phyloP scores from a whole-genome alignment of 2,888 invertebrate species.

The Lobophora halterata region DNA sequence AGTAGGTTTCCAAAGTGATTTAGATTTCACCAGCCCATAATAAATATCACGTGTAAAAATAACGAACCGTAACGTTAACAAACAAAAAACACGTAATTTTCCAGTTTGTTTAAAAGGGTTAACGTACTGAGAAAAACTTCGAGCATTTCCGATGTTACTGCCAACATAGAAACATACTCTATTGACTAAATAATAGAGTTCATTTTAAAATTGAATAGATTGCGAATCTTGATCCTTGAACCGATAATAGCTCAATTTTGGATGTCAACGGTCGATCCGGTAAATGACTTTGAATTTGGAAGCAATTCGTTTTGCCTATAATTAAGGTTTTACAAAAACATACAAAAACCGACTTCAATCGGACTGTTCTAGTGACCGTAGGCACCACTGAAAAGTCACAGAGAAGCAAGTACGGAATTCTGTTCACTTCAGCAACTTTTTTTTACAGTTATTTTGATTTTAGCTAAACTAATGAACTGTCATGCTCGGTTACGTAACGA shows the following conservation, averaged over 20 bases:
- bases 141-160: constrained; percentile 38
- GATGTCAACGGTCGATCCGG: constrained; percentile 26
- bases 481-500: no score
- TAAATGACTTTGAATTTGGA: constrained; percentile 19
- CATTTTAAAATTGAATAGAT: constrained; percentile 1
- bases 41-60: constrained; percentile 10
- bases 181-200: constrained; percentile 3
- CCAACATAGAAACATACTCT: background rate
- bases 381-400: no score
- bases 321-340: no score
- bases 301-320: constrained; percentile 21
- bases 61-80: constrained; percentile 21
- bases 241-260: constrained; percentile 18
- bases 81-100: constrained; percentile 23
- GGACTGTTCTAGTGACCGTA: no score
- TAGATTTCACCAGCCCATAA: no score
- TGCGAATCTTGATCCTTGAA: constrained; percentile 24
- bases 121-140: constrained; percentile 41
- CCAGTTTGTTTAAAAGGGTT: constrained; percentile 32
- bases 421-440: no score
- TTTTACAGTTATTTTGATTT: no score
- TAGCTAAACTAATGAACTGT: no score
- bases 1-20: no score
- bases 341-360: no score
- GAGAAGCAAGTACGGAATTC: no score